Evolutionary conservation across 2,888 invertebrate species (phyloP), one percentile per base, ranked within the genome.

Genomic region (Entomobrya proxima): DNA sequence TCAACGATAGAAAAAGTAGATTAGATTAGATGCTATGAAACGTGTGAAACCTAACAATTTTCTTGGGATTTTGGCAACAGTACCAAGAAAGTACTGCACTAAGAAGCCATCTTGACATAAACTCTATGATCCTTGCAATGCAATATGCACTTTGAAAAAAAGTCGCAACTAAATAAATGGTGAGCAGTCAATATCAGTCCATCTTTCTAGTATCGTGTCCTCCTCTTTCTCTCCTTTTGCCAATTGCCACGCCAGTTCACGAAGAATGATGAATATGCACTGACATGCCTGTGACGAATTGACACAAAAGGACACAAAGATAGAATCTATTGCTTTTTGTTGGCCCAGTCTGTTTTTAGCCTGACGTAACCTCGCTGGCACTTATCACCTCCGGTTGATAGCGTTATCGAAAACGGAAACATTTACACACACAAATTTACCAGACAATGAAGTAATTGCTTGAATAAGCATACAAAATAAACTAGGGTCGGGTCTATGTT

Each of bases 361-460:
- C 18, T 24, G 15, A 61, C 30, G 32, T 1, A 61, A 13, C 15
- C 55, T 11, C 15, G 11, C 0, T n/a, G n/a, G n/a, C 11, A 47
- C 15, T 24, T 55, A 58, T 15, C 4, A 24, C 58, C 30, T 30
- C 30, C 9, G n/a, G 9, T 11, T 37, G 32, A 61, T 58, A 61
- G 9, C 37, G 64, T 67, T 67, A 35, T 37, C 37, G 37, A 67
- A 18, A 67, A 67, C 64, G 64, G 64, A 67, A 67, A 37, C 37
- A 21, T 37, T 67, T 21, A 37, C 64, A n/a, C n/a, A n/a, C 64
- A 67, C 40, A 37, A 67, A 67, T 37, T 35, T 15, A 35, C 9
- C 40, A 67, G 40, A 37, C 6, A 67, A 13, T 67, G 37, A 67
- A 21, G 64, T 35, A 35, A 67, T 67, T 64, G 37, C 37, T 18